These are phyloP conservation scores for Cantharis rufa DNA, from an alignment of 2,888 invertebrate genomes.

Conservation along the genomic window DNA sequence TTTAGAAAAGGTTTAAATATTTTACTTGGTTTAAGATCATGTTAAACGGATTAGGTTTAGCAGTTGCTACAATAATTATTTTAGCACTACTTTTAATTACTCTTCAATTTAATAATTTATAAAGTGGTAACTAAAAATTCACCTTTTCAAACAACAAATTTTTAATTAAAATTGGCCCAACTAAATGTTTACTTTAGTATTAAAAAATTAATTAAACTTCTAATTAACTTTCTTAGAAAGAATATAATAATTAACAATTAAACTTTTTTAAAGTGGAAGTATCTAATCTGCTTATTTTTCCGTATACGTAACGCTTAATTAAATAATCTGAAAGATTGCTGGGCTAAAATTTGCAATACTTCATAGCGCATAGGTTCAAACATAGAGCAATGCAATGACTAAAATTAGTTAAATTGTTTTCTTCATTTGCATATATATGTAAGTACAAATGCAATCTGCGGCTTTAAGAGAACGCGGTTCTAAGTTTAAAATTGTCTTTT, in stretches of 20 bases:
- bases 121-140: background rate
- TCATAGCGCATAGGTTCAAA: background rate
- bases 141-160: background rate
- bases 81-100: background rate
- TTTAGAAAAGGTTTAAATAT: background rate
- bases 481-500: background rate
- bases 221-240: background rate
- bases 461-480: background rate
- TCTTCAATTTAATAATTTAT: background rate
- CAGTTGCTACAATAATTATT: background rate
- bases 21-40: background rate
- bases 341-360: background rate
- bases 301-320: background rate
- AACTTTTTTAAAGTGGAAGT: background rate
- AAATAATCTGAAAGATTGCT: background rate
- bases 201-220: background rate
- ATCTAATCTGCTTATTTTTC: background rate
- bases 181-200: background rate
- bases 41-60: background rate
- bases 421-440: background rate
- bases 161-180: background rate
- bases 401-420: background rate
- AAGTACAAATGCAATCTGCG: background rate
- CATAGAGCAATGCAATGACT: background rate
- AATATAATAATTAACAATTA: background rate